Conservation (phyloP, 2,797 vertebrate genomes). For the Hydrophis major region DNA sequence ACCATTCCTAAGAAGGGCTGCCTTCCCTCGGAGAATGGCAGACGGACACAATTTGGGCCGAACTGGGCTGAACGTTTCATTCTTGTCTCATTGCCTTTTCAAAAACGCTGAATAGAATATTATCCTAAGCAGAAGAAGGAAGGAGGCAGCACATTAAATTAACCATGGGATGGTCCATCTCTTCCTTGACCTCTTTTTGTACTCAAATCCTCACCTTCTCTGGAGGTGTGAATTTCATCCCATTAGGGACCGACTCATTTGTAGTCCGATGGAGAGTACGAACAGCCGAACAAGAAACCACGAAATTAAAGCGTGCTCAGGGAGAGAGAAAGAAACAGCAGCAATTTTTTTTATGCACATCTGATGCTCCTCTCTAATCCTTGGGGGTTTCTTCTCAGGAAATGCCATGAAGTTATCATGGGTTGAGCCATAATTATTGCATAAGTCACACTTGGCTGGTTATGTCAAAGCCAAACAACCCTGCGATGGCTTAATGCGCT, state of each 20-base stretch:
- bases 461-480: background rate
- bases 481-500: background rate
- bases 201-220: accelerated
- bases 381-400: background rate
- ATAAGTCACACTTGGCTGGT: background rate
- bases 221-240: background rate
- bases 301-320: accelerated
- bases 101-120: accelerated
- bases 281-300: accelerated
- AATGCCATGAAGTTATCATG: background rate
- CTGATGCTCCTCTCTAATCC: background rate
- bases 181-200: background rate
- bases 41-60: slow-evolving; percentile 19
- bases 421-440: background rate
- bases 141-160: background rate
- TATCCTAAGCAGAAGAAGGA: background rate
- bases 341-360: background rate
- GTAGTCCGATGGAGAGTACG: background rate
- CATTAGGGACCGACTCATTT: accelerated
- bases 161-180: background rate
- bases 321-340: background rate
- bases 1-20: background rate
- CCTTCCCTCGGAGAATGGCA: accelerated
- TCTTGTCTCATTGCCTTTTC: background rate
- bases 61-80: background rate